These are phyloP conservation scores for Platichthys stellatus DNA, from an alignment of 2,113 vertebrate genomes.

Conservation along the genomic window DNA sequence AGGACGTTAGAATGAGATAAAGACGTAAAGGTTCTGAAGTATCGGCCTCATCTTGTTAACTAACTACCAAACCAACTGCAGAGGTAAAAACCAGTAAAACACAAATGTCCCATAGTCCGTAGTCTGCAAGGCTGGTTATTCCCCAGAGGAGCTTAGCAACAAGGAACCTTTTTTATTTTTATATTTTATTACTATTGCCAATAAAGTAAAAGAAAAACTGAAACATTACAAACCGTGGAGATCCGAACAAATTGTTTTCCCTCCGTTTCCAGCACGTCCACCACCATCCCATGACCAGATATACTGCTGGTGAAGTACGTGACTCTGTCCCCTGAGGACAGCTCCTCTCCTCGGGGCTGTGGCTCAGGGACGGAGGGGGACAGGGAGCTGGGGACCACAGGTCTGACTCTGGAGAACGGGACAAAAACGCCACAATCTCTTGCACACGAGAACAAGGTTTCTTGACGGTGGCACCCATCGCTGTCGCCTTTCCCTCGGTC, in stretches of 20 bases:
- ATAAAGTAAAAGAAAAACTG: neutral
- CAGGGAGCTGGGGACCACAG: neutral
- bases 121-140: too few relatives aligned
- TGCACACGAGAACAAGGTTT: conserved; percentile 72
- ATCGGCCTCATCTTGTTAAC: too few relatives aligned
- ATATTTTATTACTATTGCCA: too few relatives aligned
- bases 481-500: conserved; percentile 77
- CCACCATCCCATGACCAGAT: conserved; percentile 78
- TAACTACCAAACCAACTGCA: too few relatives aligned
- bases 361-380: rapidly evolving
- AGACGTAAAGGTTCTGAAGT: too few relatives aligned
- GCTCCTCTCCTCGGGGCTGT: neutral
- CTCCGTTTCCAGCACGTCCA: conserved; percentile 59
- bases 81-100: too few relatives aligned
- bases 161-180: too few relatives aligned
- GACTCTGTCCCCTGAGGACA: conserved; percentile 82
- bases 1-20: too few relatives aligned
- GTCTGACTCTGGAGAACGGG: conserved; percentile 79
- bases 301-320: conserved; percentile 68
- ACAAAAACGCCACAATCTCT: conserved; percentile 81
- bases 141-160: too few relatives aligned
- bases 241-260: conserved; percentile 55
- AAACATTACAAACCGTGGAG: conserved; percentile 68
- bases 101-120: too few relatives aligned
- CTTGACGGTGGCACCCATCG: conserved; percentile 33